phyloP scores from a whole-genome alignment of 2,888 invertebrate genomes.

The Conomelus anceps region DNA sequence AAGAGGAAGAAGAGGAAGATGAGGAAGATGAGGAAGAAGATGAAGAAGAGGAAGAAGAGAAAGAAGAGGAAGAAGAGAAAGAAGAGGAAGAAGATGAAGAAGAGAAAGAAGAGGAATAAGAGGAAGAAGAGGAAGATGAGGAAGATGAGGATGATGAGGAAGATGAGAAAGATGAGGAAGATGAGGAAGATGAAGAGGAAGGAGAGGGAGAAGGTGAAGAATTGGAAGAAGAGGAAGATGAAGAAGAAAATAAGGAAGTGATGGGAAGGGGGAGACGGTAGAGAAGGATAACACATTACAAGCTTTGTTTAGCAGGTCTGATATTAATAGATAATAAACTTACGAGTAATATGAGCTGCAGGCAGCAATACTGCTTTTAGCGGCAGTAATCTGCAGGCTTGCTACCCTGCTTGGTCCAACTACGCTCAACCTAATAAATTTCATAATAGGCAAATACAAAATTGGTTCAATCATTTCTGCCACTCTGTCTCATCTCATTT shows the following conservation, averaged over 20 bases:
- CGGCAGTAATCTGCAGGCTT: neutral
- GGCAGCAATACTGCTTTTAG: neutral
- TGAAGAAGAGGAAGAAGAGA: too few species aligned
- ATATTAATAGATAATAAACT: neutral
- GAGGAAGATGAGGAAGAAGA: too few species aligned
- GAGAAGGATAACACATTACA: neutral
- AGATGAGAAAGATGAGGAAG: too few species aligned
- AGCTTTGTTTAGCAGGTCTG: neutral
- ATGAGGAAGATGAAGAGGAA: too few species aligned
- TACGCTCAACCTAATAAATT: neutral
- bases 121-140: neutral
- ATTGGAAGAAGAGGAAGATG: neutral
- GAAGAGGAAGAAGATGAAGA: neutral
- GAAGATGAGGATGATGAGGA: too few species aligned
- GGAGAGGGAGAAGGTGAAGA: too few species aligned
- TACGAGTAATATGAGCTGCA: neutral
- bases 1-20: too few species aligned
- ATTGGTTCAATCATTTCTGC: neutral
- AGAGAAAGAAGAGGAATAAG: neutral
- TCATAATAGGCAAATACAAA: neutral
- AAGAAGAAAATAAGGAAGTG: neutral
- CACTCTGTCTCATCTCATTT: neutral
- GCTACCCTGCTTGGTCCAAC: neutral
- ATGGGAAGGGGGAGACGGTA: neutral
- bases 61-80: neutral